Conservation (phyloP, 2,888 invertebrate genomes). For the Thumatha senex region DNA sequence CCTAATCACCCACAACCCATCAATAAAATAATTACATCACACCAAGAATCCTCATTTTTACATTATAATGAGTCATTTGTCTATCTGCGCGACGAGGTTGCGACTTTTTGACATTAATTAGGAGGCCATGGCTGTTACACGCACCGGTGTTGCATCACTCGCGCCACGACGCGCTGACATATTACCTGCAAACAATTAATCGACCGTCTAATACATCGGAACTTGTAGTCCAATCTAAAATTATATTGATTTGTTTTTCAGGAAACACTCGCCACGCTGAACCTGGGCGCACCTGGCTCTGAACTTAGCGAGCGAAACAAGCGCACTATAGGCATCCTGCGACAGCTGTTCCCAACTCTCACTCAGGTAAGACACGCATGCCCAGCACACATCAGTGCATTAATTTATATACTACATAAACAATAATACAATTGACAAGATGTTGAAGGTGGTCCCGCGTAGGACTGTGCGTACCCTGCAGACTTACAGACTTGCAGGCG, state of each 20-base stretch:
- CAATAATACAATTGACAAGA: conserved; percentile 2
- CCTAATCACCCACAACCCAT: conserved; percentile 44
- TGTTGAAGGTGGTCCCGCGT: not conserved
- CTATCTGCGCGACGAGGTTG: conserved; percentile 14
- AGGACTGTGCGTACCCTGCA: not conserved
- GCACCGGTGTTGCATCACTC: not conserved
- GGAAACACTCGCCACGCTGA: conserved; percentile 87
- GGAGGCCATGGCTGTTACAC: conserved; percentile 14
- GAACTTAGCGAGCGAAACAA: conserved; percentile 88
- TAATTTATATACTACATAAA: not conserved
- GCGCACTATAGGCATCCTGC: conserved; percentile 89
- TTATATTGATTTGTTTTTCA: conserved; percentile 50
- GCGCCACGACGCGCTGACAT: not conserved
- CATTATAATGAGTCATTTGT: conserved; percentile 18
- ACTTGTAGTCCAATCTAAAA: too few species aligned
- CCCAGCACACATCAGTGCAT: not conserved
- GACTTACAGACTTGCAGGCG: not conserved
- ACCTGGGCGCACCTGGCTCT: conserved; percentile 86
- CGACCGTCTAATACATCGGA: too few species aligned
- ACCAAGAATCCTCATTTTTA: conserved; percentile 18
- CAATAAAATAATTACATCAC: conserved; percentile 45
- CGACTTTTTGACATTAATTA: conserved; percentile 19
- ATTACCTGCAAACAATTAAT: not conserved
- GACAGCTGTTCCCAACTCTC: conserved; percentile 88
- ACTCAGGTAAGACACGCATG: conserved; percentile 85